phyloP scores from a whole-genome alignment of 2,888 invertebrate genomes.

The Meiosimyza decipiens region DNA sequence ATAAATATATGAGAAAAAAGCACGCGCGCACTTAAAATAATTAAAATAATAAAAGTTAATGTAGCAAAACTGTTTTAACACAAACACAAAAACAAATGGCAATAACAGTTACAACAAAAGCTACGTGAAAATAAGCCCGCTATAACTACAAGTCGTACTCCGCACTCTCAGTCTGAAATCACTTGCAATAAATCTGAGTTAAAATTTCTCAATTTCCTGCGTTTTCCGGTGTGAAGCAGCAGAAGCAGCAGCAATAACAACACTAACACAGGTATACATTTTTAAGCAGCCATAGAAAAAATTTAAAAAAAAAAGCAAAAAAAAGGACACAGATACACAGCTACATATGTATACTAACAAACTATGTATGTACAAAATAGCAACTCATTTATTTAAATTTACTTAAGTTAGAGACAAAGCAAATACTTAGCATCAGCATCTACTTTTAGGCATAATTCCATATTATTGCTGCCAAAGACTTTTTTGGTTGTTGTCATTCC shows the following conservation, averaged over 20 bases:
- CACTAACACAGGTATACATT: background rate
- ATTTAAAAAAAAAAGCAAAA: too few species aligned
- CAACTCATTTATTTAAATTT: conserved; percentile 21
- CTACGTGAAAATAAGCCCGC: too few species aligned
- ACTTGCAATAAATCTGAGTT: conserved; percentile 13
- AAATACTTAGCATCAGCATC: too few species aligned
- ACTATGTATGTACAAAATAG: background rate
- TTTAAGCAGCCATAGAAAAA: too few species aligned
- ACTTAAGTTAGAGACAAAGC: background rate
- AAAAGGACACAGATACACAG: too few species aligned
- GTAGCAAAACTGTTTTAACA: conserved; percentile 4
- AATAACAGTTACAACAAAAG: background rate
- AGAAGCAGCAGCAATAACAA: background rate
- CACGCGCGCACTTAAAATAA: conserved; percentile 20
- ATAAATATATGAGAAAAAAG: too few species aligned
- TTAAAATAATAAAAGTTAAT: conserved; percentile 24
- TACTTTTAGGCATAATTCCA: background rate
- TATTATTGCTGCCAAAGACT: background rate
- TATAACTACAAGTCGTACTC: background rate
- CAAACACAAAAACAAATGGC: background rate
- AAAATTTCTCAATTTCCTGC: conserved; percentile 24
- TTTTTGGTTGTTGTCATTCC: background rate
- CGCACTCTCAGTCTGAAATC: background rate
- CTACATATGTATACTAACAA: too few species aligned
- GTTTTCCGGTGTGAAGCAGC: conserved; percentile 9